Conservation (phyloP, 37 sponge, comb jelly and placozoan species). For the Corticium candelabrum region DNA sequence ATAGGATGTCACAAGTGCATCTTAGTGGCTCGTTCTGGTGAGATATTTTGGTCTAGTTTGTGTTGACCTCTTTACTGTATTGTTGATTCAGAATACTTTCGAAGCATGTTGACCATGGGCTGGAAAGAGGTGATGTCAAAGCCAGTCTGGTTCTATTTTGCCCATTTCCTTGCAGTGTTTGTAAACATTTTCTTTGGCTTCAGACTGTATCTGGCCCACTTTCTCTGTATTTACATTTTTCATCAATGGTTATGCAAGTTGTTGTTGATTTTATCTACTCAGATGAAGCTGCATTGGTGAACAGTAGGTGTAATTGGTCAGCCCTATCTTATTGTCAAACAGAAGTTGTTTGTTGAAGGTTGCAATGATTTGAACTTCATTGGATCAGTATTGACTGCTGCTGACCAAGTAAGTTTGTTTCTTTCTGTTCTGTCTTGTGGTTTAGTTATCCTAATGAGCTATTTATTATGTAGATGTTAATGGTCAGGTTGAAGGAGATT, state of each 20-base stretch:
- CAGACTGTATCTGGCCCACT: no score
- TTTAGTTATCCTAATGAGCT: neutral
- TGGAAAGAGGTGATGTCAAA: conserved; percentile 56
- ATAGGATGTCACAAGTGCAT: conserved; percentile 64
- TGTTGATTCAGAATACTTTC: conserved; percentile 49
- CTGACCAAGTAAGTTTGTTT: conserved; percentile 45
- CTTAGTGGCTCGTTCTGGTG: conserved; percentile 67
- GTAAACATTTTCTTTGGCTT: no score
- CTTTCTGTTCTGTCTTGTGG: neutral
- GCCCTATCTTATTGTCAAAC: no score
- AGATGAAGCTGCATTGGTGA: conserved; percentile 12
- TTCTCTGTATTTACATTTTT: no score
- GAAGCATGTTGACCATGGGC: conserved; percentile 71
- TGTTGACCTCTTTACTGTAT: neutral
- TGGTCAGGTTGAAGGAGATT: neutral
- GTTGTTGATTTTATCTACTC: conserved; percentile 59
- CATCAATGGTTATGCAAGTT: conserved; percentile 20
- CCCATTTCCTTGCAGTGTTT: conserved; percentile 18
- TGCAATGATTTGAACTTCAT: conserved; percentile 21
- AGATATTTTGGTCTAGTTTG: neutral
- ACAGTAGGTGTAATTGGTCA: conserved; percentile 7
- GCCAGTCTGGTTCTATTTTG: neutral
- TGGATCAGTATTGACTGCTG: conserved; percentile 25
- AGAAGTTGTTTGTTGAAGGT: conserved; percentile 17
- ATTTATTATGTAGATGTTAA: neutral